Base-by-base conservation (phyloP, 2,797 vertebrate species). In the Gallinago stenura region DNA sequence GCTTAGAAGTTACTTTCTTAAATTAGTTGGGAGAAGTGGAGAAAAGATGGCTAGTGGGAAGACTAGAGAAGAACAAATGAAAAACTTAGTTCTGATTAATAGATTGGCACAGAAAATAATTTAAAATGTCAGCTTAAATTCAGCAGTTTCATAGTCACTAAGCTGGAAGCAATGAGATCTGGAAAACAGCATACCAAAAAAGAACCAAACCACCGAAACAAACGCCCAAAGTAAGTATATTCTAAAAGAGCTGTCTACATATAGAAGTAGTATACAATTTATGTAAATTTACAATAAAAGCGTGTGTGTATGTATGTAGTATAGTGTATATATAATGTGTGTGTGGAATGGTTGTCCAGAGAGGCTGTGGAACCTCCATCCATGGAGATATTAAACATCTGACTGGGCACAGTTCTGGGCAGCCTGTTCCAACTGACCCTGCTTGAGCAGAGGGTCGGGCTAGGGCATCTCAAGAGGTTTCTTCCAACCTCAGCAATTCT, bases 71-170 rank as follows among this genome's bases (percentile, higher is more conserved):
- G 12, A 80, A 66, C 39, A 94, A 56, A 66, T 35, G 8, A 39
- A 87, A 85, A 87, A 77, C 15, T 56, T 71, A 61, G 13, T 81
- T 83, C 62, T 90, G 58, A 78, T 82, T 71, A 76, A 28, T 65
- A 82, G 30, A 39, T 58, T 87, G 70, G 56, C 58, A 80, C 12
- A 25, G 83, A 79, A 79, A 46, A 76, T 68, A 78, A 66, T 37
- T 80, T 68, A 71, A 92, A 94, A 80, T 46, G 43, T 85, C 30
- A 51, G n/a, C 45, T 79, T 78, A 64, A 87, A 80, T 94, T 94
- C 68, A 61, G 9, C 51, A 25, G 24, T 70, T 96, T 58, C 51
- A 53, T 58, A 91, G 58, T 85, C 43, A 75, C 60, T 77, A 85
- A 83, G 24, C 72, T 68, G 76, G 85, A 94, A 86, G 68, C 51